Base-by-base conservation (phyloP, 2,888 invertebrate species). In the Microchrysa polita region DNA sequence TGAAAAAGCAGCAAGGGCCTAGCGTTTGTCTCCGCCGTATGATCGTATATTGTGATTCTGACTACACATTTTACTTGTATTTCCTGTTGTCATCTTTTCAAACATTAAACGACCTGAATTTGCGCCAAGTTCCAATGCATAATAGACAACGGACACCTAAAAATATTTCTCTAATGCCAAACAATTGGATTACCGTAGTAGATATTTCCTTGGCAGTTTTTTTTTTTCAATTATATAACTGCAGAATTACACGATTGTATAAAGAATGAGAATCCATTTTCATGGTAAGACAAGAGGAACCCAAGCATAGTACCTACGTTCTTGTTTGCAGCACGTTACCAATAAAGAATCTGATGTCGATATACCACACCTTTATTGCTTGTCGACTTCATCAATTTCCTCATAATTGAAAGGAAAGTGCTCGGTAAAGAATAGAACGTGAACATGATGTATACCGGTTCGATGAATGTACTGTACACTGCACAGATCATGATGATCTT, bases 11-110 rank as follows among this genome's bases (percentile, higher is more conserved):
- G 27, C 7, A 34, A 34, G 27, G 27, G 27, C 27, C 61, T n/a
- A n/a, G n/a, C 18, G 18, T 61, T 61, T n/a, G 12, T 18, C 34
- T 61, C 23, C n/a, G 9, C 16, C n/a, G n/a, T 34, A 34, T 34
- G 27, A 34, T 7, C 27, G 27, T 7, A n/a, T 7, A 34, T 5
- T 34, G 27, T 34, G 27, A 34, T 5, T 34, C 4, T 34, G 27
- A 34, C 2, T 34, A 34, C 27, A 34, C 7, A 34, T 34, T 34
- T n/a, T n/a, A 60, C 16, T 27, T 1, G 22, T 23, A 65, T 48
- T 65, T 65, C 65, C 65, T 65, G 48, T 48, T 65, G 18, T 65
- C 65, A 22, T 20, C 20, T 65, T n/a, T 65, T 65, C 65, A 48
- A 48, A 16, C 18, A 22, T 4, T 48, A 10, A 14, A 2, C 48